Base-by-base conservation (phyloP, 2,888 invertebrate species). In the Odontothrips loti region DNA sequence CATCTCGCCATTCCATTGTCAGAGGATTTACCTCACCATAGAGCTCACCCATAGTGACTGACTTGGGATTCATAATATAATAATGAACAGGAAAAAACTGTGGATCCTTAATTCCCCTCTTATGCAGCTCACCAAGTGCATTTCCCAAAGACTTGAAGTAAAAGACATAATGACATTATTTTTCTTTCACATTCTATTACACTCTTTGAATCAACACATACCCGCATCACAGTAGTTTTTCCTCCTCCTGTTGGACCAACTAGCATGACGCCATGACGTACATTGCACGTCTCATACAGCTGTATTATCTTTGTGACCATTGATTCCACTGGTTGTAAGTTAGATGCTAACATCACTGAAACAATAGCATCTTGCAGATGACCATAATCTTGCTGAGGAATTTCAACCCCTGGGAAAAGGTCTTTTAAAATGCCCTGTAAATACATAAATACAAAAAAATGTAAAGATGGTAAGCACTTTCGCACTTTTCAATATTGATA, bases 1-100 rank as follows among this genome's bases (percentile, higher is more conserved):
- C 97, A 86, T 97, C 97, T 84, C 92, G 92, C 97, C 97, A 97
- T 87, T 97, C 97, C 84, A 96, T 88, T 0, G 96, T 96, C 84
- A 93, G 91, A 17, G 92, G 88, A 87, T 96, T 94, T 0, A 96
- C 93, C 86, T 94, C 95, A 0, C 97, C 97, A 85, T 96, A 97
- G 20, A 97, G 87, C 87, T 97, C 96, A 27, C 96, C 96, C 86
- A 96, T 93, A 0, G 92, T 92, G 17, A 97, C 91, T 51, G 96
- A 94, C 88, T 97, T 97, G 0, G 97, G 97, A 87, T 97, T 97
- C 88, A 97, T 90, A 1, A 93, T 91, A 85, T 93, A 95, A 82
- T 93, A 93, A 84, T 91, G 91, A 0, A 96, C 96, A 0, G 90
- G 90, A 84, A 93, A 91, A 86, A 93, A 94, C 85, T 92, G 90